Base-by-base conservation (phyloP, 1,140 invertebrate genomes). In the Drosophila albomicans region DNA sequence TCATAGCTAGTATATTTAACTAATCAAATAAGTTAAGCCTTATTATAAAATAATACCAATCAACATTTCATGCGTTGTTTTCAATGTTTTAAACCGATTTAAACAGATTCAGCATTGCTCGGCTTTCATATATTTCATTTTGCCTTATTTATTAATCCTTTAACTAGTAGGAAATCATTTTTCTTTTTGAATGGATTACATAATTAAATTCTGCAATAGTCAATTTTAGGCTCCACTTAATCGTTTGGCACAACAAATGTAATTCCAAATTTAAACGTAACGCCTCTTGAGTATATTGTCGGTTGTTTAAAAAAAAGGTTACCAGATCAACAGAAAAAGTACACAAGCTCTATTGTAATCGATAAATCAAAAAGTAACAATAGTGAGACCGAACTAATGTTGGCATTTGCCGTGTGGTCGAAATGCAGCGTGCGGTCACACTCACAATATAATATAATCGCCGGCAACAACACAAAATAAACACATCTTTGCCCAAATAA, bases 391-490 rank as follows among this genome's bases (percentile, higher is more conserved):
- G 10, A 48, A 20, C 3, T 1, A 3, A 43, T 5, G 41, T 13
- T 43, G 1, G 10, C 35, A 10, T 38, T 38, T 38, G 7, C 8
- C 7, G n/a, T 43, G n/a, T 43, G 41, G 11, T 5, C 13, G n/a
- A n/a, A 43, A 43, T 1, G 3, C n/a, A 43, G 13, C 1, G 1
- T 43, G 41, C 54, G 54, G 35, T n/a, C 35, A 57, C 54, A 57
- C 54, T 57, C 10, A 5, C 16, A 11, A n/a, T 6, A 13, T 56
- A 52, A 38, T 43, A 38, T 5, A 63, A 61, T 54, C 64, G 64
- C 70, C 70, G 70, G 70, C 48, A 64, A 71, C 41, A 67, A 73
- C n/a, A 73, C 35, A 59, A 46, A 46, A 59, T 1, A 67, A 66
- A 65, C 52, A 32, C 43, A 66, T 32, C 20, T 58, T 54, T 35